A percentile compares a stretch with the other conserved stretches of the same genome.
These are phyloP conservation scores for Thunnus maccoyii DNA, from an alignment of 2,113 vertebrate species.

Conservation along the genomic window DNA sequence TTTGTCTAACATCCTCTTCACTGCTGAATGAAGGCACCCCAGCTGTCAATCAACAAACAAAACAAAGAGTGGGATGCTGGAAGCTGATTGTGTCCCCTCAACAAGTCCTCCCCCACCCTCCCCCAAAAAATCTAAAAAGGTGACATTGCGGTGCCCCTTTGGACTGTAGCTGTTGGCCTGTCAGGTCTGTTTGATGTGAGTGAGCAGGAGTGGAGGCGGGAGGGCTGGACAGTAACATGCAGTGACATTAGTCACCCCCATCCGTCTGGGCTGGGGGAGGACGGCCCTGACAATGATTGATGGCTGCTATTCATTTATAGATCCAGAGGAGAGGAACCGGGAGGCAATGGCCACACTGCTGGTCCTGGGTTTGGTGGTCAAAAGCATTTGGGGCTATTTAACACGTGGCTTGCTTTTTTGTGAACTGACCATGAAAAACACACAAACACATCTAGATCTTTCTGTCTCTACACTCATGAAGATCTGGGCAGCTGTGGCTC, in stretches of 20 bases:
- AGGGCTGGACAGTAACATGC: constrained; percentile 95
- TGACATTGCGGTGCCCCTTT: constrained; percentile 94
- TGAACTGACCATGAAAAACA: constrained; percentile 42
- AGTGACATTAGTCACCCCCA: constrained; percentile 96
- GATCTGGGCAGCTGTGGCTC: no score
- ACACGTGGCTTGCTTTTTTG: constrained; percentile 36
- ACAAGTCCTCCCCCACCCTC: constrained; percentile 61
- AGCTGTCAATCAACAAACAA: constrained; percentile 77
- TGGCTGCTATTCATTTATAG: constrained; percentile 94
- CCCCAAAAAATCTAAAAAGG: constrained; percentile 90
- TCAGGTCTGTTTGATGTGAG: constrained; percentile 94
- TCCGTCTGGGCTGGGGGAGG: constrained; percentile 92
- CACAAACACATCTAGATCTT: not conserved
- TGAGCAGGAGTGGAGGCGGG: constrained; percentile 88
- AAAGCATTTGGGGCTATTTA: constrained; percentile 72
- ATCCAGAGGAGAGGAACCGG: constrained; percentile 78
- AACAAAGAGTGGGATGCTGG: constrained; percentile 75
- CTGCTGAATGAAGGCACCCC: constrained; percentile 59
- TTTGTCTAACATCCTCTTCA: constrained; percentile 65
- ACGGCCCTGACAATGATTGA: constrained; percentile 97
- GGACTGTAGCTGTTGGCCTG: constrained; percentile 90
- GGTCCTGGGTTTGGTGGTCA: constrained; percentile 44
- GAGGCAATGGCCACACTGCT: constrained; percentile 46
- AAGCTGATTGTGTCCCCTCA: constrained; percentile 80
- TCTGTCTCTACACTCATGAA: not conserved